Conservation (phyloP, 2,113 vertebrate species). For the Prionailurus viverrinus region DNA sequence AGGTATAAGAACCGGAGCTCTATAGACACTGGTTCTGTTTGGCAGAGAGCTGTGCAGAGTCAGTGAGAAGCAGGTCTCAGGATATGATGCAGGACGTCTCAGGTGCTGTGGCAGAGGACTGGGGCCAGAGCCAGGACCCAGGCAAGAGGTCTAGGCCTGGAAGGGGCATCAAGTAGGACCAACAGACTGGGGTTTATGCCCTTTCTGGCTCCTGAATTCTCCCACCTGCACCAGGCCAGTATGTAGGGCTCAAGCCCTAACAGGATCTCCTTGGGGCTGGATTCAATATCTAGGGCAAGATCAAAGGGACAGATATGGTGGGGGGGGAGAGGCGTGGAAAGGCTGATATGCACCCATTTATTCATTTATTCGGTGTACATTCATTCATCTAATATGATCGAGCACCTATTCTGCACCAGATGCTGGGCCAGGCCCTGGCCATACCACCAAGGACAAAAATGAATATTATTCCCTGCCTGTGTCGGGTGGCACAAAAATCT, state of each 20-base stretch:
- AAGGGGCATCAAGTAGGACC: not conserved
- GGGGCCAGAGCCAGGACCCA: not conserved
- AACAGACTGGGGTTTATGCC: not conserved
- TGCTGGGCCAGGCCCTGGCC: not conserved
- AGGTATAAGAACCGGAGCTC: not conserved
- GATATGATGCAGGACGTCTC: not conserved
- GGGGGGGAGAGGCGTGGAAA: rapidly evolving
- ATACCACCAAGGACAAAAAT: not conserved
- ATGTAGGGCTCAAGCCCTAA: not conserved
- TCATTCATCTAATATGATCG: not conserved
- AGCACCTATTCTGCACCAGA: not conserved
- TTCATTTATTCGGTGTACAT: not conserved
- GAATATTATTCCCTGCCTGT: not conserved
- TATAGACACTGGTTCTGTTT: not conserved
- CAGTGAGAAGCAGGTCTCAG: not conserved
- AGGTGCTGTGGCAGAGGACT: not conserved
- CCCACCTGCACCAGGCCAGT: not conserved
- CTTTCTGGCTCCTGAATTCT: not conserved
- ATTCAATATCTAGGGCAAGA: not conserved
- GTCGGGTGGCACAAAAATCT: not conserved
- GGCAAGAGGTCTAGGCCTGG: not conserved
- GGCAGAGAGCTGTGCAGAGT: not conserved
- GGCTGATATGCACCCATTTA: not conserved
- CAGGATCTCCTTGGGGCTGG: not conserved
- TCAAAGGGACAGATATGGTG: not conserved